These are phyloP conservation scores for Drosophila truncata DNA, from an alignment of 1,140 invertebrate genomes.

Conservation along the genomic window DNA sequence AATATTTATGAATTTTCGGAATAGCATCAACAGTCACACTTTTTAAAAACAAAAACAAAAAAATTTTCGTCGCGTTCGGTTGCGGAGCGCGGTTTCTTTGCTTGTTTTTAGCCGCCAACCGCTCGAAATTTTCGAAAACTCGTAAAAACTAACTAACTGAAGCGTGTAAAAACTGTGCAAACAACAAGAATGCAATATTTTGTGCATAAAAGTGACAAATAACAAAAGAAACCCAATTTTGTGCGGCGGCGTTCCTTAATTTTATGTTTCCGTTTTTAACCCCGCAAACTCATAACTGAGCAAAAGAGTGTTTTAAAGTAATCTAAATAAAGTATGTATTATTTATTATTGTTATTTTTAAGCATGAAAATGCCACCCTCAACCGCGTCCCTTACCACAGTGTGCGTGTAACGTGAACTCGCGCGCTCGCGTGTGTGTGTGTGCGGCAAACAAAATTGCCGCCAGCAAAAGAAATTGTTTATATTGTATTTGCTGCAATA, in stretches of 20 bases:
- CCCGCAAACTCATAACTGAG: background rate
- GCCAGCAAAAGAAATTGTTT: slow-evolving; percentile 19
- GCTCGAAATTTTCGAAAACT: slow-evolving; percentile 17
- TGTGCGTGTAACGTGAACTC: slow-evolving; percentile 13
- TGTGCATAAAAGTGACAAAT: slow-evolving; percentile 5
- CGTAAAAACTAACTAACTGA: slow-evolving; percentile 16
- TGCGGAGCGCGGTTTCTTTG: slow-evolving; percentile 6
- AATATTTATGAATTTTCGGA: too few relatives aligned
- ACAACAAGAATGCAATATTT: background rate
- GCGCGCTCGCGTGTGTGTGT: background rate
- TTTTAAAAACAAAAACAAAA: background rate
- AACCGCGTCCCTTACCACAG: slow-evolving; percentile 27
- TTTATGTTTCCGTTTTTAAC: background rate
- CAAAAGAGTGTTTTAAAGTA: slow-evolving; percentile 8
- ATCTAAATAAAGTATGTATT: background rate
- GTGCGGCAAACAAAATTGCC: slow-evolving; percentile 13
- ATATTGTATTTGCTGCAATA: slow-evolving; percentile 22
- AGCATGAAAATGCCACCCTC: slow-evolving; percentile 39
- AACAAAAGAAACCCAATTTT: slow-evolving; percentile 5
- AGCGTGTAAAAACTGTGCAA: background rate
- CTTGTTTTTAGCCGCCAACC: slow-evolving; percentile 12
- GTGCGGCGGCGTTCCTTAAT: background rate
- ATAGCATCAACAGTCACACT: too few relatives aligned
- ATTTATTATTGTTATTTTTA: slow-evolving; percentile 30
- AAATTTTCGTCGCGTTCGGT: slow-evolving; percentile 7